Percentiles rank a stretch among this genome's conserved stretches.
phyloP scores from a whole-genome alignment of 1,140 invertebrate genomes.

The Metopolophium dirhodum region DNA sequence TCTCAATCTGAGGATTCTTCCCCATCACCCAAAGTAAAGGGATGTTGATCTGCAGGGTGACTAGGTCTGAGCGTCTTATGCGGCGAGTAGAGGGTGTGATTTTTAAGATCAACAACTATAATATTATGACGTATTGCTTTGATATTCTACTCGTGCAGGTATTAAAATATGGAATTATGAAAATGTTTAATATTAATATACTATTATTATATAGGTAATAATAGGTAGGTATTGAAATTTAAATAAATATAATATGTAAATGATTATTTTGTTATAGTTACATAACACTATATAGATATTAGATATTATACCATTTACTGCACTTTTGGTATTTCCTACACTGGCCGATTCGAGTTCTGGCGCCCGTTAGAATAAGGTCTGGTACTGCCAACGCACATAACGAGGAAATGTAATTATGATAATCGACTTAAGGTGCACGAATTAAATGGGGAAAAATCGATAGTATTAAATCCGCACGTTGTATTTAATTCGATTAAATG shows the following conservation, averaged over 20 bases:
- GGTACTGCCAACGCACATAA: background rate
- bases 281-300: too few relatives aligned
- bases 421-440: background rate
- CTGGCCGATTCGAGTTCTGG: background rate
- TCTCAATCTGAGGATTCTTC: too few relatives aligned
- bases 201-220: background rate
- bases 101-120: too few relatives aligned
- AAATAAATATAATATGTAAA: background rate
- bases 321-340: background rate
- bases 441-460: background rate
- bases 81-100: too few relatives aligned
- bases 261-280: background rate
- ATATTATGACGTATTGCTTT: background rate
- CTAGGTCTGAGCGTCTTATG: too few relatives aligned
- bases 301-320: background rate
- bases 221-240: background rate
- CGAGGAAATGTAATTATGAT: background rate
- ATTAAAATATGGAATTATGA: background rate
- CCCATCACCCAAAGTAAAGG: too few relatives aligned
- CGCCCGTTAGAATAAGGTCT: background rate
- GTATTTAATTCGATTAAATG: background rate
- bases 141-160: background rate
- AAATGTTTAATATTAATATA: background rate
- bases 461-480: background rate
- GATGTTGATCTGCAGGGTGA: too few relatives aligned